Evolutionary conservation across 2,888 invertebrate genomes (phyloP), one percentile per base, ranked within the genome.

Genomic region (Nymphalis c-album): DNA sequence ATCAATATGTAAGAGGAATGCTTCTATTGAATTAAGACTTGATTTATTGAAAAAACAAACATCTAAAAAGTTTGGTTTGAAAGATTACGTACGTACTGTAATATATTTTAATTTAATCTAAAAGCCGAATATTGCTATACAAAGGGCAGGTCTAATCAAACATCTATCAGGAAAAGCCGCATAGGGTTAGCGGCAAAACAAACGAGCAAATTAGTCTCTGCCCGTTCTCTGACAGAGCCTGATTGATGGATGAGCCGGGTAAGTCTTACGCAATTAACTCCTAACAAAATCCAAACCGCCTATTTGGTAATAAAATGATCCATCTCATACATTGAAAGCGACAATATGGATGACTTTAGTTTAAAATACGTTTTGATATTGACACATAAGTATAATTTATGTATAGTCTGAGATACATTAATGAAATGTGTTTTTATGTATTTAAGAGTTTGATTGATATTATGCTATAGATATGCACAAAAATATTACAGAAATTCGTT

Each of bases 201-300:
- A 91, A 90, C 88, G 90, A 85, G 87, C 86, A 88, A 90, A 91
- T 91, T 90, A 91, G 89, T 84, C 85, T 78, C 76, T 77, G 83
- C 82, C 80, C 81, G 76, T 18, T 57, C 57, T 80, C 80, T 76
- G 87, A 87, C 90, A 86, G 86, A 88, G 83, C 88, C 86, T 91
- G 91, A 91, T 91, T 91, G 92, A 91, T 91, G 83, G 89, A 90
- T 88, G 85, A 81, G 78, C 72, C 73, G 79, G 84, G 84, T 84
- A 81, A 81, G 83, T 82, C 84, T 85, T 81, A 80, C 78, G 83
- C 86, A 75, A 77, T 79, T 78, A 79, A 86, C 86, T 88, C 84
- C 82, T 80, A 80, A 85, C 84, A 74, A 84, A 85, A 85, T 82
- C 84, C 84, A 55, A 63, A 63, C 45, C 57, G 50, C 50, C 57